Evolutionary conservation across 1,140 invertebrate genomes (phyloP).

Genomic region (Sarcophaga peregrina): DNA sequence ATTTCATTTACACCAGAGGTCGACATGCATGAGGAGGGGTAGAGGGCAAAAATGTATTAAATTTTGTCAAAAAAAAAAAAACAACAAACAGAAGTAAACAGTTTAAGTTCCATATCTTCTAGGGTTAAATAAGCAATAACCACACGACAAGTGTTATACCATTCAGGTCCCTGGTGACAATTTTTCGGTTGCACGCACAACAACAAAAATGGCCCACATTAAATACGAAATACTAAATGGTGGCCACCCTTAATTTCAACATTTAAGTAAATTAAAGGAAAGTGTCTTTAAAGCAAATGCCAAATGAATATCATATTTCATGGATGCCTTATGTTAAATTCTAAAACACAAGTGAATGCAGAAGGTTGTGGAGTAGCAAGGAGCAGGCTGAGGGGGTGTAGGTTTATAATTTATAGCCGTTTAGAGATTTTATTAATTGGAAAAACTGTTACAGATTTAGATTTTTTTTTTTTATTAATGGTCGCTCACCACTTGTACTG

Average conservation of each 20-base stretch:
- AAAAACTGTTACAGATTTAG: conserved; percentile 36
- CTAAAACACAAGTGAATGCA: no score
- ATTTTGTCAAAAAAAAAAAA: no score
- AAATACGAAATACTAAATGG: background rate
- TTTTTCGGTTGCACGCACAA: background rate
- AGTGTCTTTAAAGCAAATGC: background rate
- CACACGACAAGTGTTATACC: conserved; percentile 12
- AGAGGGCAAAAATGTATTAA: no score
- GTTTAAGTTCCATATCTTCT: no score
- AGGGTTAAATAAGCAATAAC: background rate
- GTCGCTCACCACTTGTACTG: background rate
- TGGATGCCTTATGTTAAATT: no score
- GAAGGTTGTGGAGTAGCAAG: no score
- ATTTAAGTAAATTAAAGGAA: background rate
- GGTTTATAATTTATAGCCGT: conserved; percentile 26
- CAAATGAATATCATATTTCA: no score
- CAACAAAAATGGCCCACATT: background rate
- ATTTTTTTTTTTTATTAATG: background rate
- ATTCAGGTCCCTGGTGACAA: background rate
- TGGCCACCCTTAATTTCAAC: background rate
- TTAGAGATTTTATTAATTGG: conserved; percentile 40
- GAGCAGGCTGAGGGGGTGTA: no score
- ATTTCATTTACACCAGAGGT: no score
- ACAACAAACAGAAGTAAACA: no score
- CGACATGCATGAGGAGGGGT: no score